A percentile compares a stretch with the other conserved stretches of the same genome.
Evolutionary conservation across 2,888 invertebrate species (phyloP).

Genomic region (Molanna angustata): DNA sequence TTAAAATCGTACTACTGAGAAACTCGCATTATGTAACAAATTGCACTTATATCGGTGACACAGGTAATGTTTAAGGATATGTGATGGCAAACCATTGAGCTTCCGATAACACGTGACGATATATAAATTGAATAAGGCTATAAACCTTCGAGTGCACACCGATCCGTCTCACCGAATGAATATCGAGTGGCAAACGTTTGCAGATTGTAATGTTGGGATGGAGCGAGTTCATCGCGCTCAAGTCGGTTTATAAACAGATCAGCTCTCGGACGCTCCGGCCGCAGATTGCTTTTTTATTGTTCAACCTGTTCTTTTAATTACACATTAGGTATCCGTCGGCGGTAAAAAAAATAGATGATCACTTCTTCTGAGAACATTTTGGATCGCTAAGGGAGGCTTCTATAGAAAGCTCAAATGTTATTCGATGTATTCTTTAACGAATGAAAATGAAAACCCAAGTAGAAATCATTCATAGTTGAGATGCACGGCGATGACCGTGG

Average conservation of each 20-base stretch:
- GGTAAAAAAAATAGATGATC: conserved; percentile 16
- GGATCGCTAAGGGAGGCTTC: conserved; percentile 10
- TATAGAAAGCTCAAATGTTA: background rate
- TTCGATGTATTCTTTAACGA: background rate
- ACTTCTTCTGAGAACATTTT: conserved; percentile 13
- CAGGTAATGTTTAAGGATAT: too few species aligned
- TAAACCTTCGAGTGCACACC: background rate
- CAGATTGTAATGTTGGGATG: conserved; percentile 11
- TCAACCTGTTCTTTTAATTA: conserved; percentile 30
- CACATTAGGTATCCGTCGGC: conserved; percentile 28
- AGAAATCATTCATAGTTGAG: too few species aligned
- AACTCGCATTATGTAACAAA: too few species aligned
- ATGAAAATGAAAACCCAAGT: too few species aligned
- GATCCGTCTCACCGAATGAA: conserved; percentile 1
- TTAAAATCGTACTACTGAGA: too few species aligned
- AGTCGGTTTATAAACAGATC: conserved; percentile 22
- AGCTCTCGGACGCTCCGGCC: conserved; percentile 15
- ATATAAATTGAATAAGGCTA: background rate
- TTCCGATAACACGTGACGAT: too few species aligned
- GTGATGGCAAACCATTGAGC: too few species aligned
- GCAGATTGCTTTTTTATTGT: conserved; percentile 25
- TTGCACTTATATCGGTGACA: too few species aligned
- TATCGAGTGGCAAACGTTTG: conserved; percentile 6
- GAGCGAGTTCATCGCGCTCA: conserved; percentile 14
- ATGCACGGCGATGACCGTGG: too few species aligned